These are phyloP conservation scores for Lordiphosa collinella DNA, from an alignment of 1,140 invertebrate genomes.

Conservation along the genomic window DNA sequence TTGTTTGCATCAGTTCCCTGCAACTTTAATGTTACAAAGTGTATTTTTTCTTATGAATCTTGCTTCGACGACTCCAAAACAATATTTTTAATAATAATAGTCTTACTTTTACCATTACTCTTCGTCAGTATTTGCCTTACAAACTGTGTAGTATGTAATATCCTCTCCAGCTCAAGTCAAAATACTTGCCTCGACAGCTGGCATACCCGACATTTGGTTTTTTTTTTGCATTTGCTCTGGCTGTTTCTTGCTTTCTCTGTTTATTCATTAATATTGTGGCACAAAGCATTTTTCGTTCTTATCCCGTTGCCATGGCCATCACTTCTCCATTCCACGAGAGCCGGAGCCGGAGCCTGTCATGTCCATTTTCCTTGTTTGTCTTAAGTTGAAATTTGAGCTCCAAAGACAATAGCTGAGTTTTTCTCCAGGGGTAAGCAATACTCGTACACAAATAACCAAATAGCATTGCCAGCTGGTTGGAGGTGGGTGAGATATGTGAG, in stretches of 20 bases:
- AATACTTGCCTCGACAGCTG: slow-evolving; percentile 30
- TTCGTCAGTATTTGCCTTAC: too few species aligned
- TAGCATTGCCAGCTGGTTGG: neutral
- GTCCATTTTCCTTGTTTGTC: slow-evolving; percentile 48
- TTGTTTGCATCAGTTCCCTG: too few species aligned
- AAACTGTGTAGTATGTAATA: too few species aligned
- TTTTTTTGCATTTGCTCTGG: neutral
- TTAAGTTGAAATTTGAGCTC: slow-evolving; percentile 56
- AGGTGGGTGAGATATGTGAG: slow-evolving; percentile 30
- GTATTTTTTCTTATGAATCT: too few species aligned
- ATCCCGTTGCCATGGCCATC: slow-evolving; percentile 32
- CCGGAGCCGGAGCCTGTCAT: slow-evolving; percentile 27
- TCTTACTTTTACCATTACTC: too few species aligned
- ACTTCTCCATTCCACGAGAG: neutral
- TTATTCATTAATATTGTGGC: slow-evolving; percentile 66
- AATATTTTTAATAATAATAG: too few species aligned
- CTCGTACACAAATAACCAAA: slow-evolving; percentile 18
- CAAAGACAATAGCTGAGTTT: slow-evolving; percentile 50
- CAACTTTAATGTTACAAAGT: too few species aligned
- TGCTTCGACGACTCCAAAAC: too few species aligned
- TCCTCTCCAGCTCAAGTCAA: neutral
- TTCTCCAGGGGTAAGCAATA: slow-evolving; percentile 23
- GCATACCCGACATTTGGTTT: slow-evolving; percentile 17
- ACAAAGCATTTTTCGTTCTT: slow-evolving; percentile 44
- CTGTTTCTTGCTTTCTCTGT: slow-evolving; percentile 10